Evolutionary conservation across 2,113 vertebrate genomes (phyloP).

Genomic region (Rhinoderma darwinii): DNA sequence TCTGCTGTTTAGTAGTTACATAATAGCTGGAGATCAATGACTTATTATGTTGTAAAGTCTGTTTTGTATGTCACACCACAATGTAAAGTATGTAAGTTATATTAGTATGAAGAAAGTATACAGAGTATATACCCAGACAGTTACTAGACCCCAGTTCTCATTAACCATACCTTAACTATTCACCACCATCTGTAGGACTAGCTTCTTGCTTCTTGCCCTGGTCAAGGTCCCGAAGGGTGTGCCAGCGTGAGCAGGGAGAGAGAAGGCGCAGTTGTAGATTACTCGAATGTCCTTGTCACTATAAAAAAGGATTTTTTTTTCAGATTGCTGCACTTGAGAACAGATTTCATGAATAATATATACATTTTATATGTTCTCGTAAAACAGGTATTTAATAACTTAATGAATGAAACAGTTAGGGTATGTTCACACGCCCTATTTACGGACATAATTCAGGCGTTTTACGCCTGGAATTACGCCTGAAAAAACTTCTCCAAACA

Average conservation of each 20-base stretch:
- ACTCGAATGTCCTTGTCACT: neutral
- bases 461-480: too few species aligned
- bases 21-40: too few species aligned
- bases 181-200: neutral
- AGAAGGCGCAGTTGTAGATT: neutral
- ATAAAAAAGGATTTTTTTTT: neutral
- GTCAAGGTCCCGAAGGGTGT: slow-evolving; percentile 32
- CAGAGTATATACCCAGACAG: neutral
- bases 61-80: too few species aligned
- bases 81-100: too few species aligned
- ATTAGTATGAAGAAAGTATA: neutral
- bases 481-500: too few species aligned
- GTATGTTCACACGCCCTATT: too few species aligned
- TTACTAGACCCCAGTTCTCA: neutral
- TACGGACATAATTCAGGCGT: too few species aligned
- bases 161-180: neutral
- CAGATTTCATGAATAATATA: too few species aligned
- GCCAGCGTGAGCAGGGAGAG: neutral
- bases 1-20: neutral
- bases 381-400: too few species aligned
- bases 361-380: too few species aligned
- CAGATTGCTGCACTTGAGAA: neutral
- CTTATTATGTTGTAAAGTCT: too few species aligned
- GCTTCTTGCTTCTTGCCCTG: neutral
- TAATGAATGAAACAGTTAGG: too few species aligned